A percentile compares a stretch with the other conserved stretches of the same genome.
Evolutionary conservation across 2,113 vertebrate genomes (phyloP).

Genomic region (Sylvietta virens): DNA sequence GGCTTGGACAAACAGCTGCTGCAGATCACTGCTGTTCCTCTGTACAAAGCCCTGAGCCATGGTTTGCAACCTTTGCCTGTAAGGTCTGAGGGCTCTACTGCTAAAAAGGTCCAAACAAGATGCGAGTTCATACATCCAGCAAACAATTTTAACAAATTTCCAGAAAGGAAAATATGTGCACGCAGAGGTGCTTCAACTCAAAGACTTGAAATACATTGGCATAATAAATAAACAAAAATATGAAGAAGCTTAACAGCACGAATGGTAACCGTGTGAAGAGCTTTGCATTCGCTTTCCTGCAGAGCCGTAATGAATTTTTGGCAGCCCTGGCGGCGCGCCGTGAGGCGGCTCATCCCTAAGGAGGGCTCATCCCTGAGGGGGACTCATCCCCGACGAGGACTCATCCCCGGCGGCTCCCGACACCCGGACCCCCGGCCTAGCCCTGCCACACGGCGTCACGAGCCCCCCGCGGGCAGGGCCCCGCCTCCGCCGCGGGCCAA

Average conservation of each 20-base stretch:
- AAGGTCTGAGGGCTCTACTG: neutral
- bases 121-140: neutral
- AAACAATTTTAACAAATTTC: neutral
- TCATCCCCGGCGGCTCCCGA: neutral
- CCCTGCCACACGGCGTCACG: neutral
- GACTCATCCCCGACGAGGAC: neutral
- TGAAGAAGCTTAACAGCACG: neutral
- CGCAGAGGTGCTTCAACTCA: neutral
- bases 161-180: neutral
- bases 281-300: neutral
- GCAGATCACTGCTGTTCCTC: neutral
- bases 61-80: neutral
- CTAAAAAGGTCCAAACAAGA: neutral
- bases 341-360: neutral
- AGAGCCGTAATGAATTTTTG: neutral
- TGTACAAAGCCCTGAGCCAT: neutral
- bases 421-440: too few relatives aligned
- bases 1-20: neutral
- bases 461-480: neutral
- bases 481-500: neutral
- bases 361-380: neutral
- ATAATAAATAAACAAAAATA: neutral
- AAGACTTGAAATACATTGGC: neutral
- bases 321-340: neutral
- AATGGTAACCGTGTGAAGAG: neutral